Percentiles rank a stretch among this genome's conserved stretches.
Conservation (phyloP, 2,888 invertebrate species). For the Volucella inanis region DNA sequence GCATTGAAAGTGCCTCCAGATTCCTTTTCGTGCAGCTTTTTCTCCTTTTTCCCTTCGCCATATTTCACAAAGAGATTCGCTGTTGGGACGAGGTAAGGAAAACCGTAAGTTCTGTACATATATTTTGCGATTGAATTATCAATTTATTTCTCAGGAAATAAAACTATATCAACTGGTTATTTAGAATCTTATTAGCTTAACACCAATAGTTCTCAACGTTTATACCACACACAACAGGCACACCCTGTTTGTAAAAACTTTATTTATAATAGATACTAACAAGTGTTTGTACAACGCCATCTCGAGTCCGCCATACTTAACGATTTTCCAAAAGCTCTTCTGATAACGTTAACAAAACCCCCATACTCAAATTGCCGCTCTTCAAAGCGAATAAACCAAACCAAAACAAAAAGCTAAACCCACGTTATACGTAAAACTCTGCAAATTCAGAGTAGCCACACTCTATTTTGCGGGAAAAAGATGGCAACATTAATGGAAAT, state of each 20-base stretch:
- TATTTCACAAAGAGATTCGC: too few relatives aligned
- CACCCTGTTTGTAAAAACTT: neutral
- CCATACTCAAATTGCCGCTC: neutral
- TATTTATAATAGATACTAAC: conserved; percentile 11
- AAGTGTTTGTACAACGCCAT: conserved; percentile 13
- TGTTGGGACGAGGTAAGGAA: too few relatives aligned
- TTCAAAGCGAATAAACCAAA: conserved; percentile 28
- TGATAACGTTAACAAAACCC: conserved; percentile 14
- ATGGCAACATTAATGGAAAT: neutral
- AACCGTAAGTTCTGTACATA: too few relatives aligned
- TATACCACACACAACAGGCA: neutral
- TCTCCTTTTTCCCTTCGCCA: too few relatives aligned
- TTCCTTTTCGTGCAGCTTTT: too few relatives aligned
- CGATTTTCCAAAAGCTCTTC: neutral
- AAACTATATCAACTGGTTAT: too few relatives aligned
- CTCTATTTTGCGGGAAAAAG: neutral
- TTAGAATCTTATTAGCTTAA: too few relatives aligned
- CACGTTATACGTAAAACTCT: conserved; percentile 30
- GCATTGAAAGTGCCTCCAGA: too few relatives aligned
- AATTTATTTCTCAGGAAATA: too few relatives aligned
- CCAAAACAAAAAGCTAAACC: conserved; percentile 34
- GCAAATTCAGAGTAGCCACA: conserved; percentile 36
- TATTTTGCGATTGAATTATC: too few relatives aligned
- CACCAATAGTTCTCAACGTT: too few relatives aligned
- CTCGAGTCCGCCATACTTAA: conserved; percentile 11